Evolutionary conservation across 2,888 invertebrate genomes (phyloP).

Genomic region (Plutella xylostella): DNA sequence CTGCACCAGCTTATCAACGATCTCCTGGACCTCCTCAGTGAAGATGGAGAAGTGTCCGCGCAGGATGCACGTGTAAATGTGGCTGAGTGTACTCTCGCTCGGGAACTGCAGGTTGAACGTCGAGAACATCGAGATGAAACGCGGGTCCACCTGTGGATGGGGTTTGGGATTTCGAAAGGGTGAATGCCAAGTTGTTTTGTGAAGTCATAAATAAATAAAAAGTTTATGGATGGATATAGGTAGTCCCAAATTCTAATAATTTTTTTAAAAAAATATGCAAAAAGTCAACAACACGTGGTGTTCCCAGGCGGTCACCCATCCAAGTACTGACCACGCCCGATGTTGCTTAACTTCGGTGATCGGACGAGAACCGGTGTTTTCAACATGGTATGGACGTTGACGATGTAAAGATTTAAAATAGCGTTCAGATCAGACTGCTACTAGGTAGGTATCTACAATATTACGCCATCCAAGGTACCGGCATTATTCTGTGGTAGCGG

Average conservation of each 20-base stretch:
- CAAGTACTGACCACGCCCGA: constrained; percentile 27
- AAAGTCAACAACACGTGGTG: constrained; percentile 25
- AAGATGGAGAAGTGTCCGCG: constrained; percentile 81
- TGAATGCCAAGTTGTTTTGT: no score
- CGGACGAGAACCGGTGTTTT: constrained; percentile 23
- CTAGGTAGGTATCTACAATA: neutral
- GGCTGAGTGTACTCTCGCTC: constrained; percentile 78
- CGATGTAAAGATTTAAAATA: neutral
- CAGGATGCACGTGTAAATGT: constrained; percentile 87
- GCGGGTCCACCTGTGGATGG: constrained; percentile 76
- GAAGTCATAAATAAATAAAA: neutral
- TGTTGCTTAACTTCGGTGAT: constrained; percentile 28
- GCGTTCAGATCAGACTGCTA: neutral
- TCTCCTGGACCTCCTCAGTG: constrained; percentile 72
- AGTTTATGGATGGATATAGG: no score
- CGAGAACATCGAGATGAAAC: constrained; percentile 92
- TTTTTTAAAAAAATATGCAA: no score
- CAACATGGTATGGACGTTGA: constrained; percentile 23
- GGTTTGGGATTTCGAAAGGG: no score
- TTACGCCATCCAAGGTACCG: neutral
- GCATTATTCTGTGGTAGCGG: no score
- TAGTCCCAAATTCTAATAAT: no score
- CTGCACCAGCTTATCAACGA: constrained; percentile 76
- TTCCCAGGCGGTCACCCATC: constrained; percentile 29
- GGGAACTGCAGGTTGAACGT: constrained; percentile 90